Base-by-base conservation (phyloP, 2,888 invertebrate species). In the Rhogogaster chlorosoma region DNA sequence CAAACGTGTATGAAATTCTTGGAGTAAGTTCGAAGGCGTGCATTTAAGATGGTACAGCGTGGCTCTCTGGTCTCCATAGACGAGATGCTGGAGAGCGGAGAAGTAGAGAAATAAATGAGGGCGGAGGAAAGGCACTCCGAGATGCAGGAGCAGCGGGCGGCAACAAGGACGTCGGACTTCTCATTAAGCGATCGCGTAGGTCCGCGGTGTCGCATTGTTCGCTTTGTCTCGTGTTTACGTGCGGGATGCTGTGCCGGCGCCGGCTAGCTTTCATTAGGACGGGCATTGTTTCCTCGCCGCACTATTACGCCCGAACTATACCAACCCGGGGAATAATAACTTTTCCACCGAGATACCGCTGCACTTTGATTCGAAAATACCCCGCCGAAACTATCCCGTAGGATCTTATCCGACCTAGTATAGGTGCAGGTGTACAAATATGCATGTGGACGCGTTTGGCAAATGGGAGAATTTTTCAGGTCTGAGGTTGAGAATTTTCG, bases 211-310 rank as follows among this genome's bases (percentile, higher is more conserved):
- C 87, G 88, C 89, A 91, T 91, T 92, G 91, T 92, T 92, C 90
- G 89, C 90, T 91, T 91, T 92, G 91, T 91, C 90, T 88, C 89
- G 89, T 91, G 90, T 92, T 92, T 92, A 91, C 90, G 90, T 38
- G n/a, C n/a, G 57, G 80, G 77, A 15, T 61, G 36, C 36, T 57
- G 57, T 26, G 84, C 84, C 87, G 86, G 85, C 86, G 88, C 77
- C 83, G 86, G 87, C 87, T 88, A 89, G 92, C 91, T 92, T 92
- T 92, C 91, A 92, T 92, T 92, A 92, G 91, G 91, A 36, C 90
- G 88, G 86, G 91, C 92, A 92, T 92, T 92, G 92, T 92, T 90
- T 91, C 88, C 86, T 86, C 88, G 87, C 88, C 89, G 88, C 88
- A 87, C 90, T 89, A 90, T 91, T 91, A 92, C 90, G 88, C 88